phyloP scores from a whole-genome alignment of 2,888 invertebrate species.

The Neoaliturus tenellus region DNA sequence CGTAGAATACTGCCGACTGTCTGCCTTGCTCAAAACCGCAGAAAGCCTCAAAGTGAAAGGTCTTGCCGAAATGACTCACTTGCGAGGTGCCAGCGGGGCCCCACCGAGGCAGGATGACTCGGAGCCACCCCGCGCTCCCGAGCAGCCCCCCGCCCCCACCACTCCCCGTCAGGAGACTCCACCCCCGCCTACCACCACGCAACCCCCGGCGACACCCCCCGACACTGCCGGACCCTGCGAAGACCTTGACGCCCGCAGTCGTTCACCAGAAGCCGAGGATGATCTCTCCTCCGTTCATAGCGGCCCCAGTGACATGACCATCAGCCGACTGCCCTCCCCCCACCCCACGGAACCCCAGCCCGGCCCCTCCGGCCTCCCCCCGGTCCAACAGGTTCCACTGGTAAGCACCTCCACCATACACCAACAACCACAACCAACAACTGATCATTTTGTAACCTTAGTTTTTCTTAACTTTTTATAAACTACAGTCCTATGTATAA shows the following conservation, averaged over 20 bases:
- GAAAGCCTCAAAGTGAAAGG: conserved; percentile 95
- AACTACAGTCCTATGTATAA: no score
- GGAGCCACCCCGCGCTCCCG: conserved; percentile 46
- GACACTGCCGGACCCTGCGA: conserved; percentile 46
- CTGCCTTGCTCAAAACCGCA: conserved; percentile 93
- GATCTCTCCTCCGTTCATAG: conserved; percentile 72
- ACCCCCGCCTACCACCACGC: conserved; percentile 53
- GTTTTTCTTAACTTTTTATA: no score
- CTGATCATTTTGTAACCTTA: no score
- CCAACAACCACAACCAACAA: no score
- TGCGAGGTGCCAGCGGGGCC: conserved; percentile 73
- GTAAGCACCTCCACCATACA: conserved; percentile 80
- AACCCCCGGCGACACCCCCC: conserved; percentile 52
- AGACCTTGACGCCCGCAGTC: conserved; percentile 55
- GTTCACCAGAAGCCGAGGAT: conserved; percentile 63
- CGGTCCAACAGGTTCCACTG: conserved; percentile 93
- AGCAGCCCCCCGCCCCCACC: conserved; percentile 50
- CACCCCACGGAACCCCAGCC: conserved; percentile 75
- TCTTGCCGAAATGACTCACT: conserved; percentile 93
- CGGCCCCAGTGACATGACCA: conserved; percentile 76
- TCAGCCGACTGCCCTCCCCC: conserved; percentile 63
- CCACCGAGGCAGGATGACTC: conserved; percentile 63
- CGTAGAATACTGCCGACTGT: conserved; percentile 95
- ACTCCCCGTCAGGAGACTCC: conserved; percentile 53
- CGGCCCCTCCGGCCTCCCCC: conserved; percentile 90